These are phyloP conservation scores for Nomada fabriciana DNA, from an alignment of 2,888 invertebrate genomes.

Conservation along the genomic window DNA sequence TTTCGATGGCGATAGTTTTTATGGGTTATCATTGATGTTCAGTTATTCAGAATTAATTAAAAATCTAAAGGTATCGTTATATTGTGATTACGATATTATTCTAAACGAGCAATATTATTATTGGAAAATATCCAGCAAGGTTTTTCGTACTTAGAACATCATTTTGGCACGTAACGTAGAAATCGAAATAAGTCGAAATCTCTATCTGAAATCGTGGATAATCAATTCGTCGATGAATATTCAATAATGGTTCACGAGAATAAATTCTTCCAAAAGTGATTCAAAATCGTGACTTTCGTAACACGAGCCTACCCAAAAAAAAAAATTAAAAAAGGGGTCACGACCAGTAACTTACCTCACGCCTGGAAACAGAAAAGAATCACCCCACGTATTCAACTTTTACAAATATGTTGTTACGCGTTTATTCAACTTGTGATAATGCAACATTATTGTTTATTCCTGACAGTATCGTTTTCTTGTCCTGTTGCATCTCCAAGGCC, in stretches of 20 bases:
- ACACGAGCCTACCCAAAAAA: neutral
- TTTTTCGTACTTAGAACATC: neutral
- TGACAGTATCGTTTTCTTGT: neutral
- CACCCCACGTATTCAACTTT: too few relatives aligned
- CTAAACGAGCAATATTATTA: neutral
- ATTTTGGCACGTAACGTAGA: neutral
- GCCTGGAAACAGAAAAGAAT: neutral
- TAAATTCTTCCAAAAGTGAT: neutral
- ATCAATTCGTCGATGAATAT: neutral
- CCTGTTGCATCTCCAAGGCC: neutral
- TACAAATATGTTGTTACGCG: conserved; percentile 4
- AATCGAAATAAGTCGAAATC: too few relatives aligned
- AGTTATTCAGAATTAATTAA: conserved; percentile 22
- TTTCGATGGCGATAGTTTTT: neutral
- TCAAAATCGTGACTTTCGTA: neutral
- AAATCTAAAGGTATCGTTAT: neutral
- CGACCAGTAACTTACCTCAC: neutral
- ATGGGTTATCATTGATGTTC: neutral
- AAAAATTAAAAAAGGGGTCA: neutral
- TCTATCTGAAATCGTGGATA: neutral
- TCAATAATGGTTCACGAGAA: neutral
- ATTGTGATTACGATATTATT: conserved; percentile 4
- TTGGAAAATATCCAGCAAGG: neutral
- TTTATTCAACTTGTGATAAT: conserved; percentile 31
- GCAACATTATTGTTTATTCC: neutral